Evolutionary conservation across 2,113 vertebrate genomes (phyloP), one percentile per base, ranked within the genome.

Genomic region (Thunnus maccoyii): DNA sequence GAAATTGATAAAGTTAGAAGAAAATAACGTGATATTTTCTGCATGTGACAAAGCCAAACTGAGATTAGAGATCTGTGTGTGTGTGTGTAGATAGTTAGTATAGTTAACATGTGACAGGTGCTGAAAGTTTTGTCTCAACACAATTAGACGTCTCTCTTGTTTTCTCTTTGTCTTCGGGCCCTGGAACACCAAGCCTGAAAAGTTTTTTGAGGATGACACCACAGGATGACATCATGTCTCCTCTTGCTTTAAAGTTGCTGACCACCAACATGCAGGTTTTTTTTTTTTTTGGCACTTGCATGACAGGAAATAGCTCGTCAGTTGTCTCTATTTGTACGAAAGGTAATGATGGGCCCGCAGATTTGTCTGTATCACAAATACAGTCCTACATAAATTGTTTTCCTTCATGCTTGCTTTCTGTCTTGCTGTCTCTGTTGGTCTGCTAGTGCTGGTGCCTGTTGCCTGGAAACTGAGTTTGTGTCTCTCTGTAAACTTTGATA

Each of bases 401-500:
- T 30, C 16, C 60, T 44, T n/a, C 41, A 20, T 52, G 25, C 25
- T 66, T 56, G 16, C 55, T 69, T 56, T 18, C n/a, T 61, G 32
- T 36, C 22, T 36, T 63, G 32, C 36, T 27, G 46, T 50, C 25
- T 22, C 3, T 48, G 12, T 52, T 57, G 12, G 9, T 75, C 41
- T 63, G 1, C 16, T 41, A 69, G 47, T 25, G 46, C 48, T 36
- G 0, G 27, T 27, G 55, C 50, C 14, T 83, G 90, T 92, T 92
- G 90, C 88, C 83, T 76, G 79, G 88, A 84, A 89, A 91, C 86
- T 57, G 72, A 85, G 63, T 73, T 76, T 80, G 22, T 73, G 5
- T 77, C 63, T 82, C 71, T 75, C 22, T 60, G 32, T 84, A 70
- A 85, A 88, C 76, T 89, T 87, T 86, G 27, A 86, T 77, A 77